Percentiles rank a stretch among this genome's conserved stretches.
Evolutionary conservation across 2,113 vertebrate species (phyloP).

Genomic region (Eidolon helvum): DNA sequence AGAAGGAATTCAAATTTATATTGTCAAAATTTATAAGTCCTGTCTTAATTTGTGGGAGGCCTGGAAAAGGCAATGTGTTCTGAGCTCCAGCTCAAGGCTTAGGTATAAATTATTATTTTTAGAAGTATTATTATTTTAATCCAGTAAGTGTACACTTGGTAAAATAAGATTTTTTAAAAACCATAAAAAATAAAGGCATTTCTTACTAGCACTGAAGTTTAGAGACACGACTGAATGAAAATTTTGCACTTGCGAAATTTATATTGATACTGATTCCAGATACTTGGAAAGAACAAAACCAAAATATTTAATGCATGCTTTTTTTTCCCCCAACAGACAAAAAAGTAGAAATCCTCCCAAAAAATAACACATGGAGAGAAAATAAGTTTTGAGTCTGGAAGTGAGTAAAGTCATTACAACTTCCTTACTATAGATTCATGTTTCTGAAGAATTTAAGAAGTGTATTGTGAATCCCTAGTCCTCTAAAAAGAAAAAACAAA

Average conservation of each 20-base stretch:
- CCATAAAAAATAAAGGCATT: slow-evolving; percentile 42
- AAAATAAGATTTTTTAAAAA: slow-evolving; percentile 18
- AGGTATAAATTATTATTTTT: slow-evolving; percentile 38
- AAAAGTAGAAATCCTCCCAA: not conserved
- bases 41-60: not conserved
- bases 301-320: slow-evolving; percentile 27
- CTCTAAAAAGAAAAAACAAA: not conserved
- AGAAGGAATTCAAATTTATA: slow-evolving; percentile 39
- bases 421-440: not conserved
- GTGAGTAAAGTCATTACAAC: not conserved
- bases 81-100: not conserved
- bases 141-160: slow-evolving; percentile 2
- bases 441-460: not conserved
- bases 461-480: not conserved
- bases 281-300: slow-evolving; percentile 39
- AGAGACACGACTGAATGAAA: not conserved
- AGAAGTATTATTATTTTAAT: slow-evolving; percentile 53
- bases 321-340: not conserved
- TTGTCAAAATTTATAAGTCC: slow-evolving; percentile 14
- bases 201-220: slow-evolving; percentile 6
- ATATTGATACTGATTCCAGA: not conserved
- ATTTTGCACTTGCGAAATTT: slow-evolving; percentile 30
- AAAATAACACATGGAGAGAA: not conserved
- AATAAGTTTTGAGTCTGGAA: not conserved
- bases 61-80: not conserved